Evolutionary conservation across 2,888 invertebrate genomes (phyloP), one percentile per base, ranked within the genome.

Genomic region (Periphyllus acericola): DNA sequence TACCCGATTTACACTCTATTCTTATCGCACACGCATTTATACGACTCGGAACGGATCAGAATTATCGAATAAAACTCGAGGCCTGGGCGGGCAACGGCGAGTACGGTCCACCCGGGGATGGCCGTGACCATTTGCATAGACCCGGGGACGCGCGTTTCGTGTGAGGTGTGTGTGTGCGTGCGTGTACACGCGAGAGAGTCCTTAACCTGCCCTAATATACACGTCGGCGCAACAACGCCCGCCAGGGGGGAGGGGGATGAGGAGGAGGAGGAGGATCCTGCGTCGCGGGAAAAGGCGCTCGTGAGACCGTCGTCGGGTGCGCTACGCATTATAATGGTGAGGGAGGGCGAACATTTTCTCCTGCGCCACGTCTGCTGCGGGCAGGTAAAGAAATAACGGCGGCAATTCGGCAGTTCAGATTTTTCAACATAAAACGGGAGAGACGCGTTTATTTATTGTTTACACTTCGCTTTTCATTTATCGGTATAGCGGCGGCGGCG

Each of bases 381-480:
- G 8, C 9, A 5, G 60, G 60, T 8, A 25, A 9, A 25, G 21
- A 60, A 55, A 60, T n/a, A 60, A 60, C 19, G 60, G 46, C 46
- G 46, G 46, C 6, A 60, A 60, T 19, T 60, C 60, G 60, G 25
- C 25, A 25, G 55, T 19, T 21, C 5, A 21, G 25, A 60, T 60
- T 60, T 60, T 46, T 46, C n/a, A 46, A 46, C 46, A 14, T 46
- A 6, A 9, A 60, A 25, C 21, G 21, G 19, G 36, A 60, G 40
- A 40, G 46, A 46, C 46, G 46, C 46, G 46, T 14, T 21, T 52
- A 52, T 55, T 78, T 78, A 78, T 55, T 78, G 78, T 78, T 78
- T 78, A 78, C 78, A 52, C 52, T 78, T 55, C 52, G 78, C 29
- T 78, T 78, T 32, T 32, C 52, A n/a, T n/a, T 29, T 68, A 1